Base-by-base conservation (phyloP, 2,797 vertebrate genomes). In the Coregonus sp. region DNA sequence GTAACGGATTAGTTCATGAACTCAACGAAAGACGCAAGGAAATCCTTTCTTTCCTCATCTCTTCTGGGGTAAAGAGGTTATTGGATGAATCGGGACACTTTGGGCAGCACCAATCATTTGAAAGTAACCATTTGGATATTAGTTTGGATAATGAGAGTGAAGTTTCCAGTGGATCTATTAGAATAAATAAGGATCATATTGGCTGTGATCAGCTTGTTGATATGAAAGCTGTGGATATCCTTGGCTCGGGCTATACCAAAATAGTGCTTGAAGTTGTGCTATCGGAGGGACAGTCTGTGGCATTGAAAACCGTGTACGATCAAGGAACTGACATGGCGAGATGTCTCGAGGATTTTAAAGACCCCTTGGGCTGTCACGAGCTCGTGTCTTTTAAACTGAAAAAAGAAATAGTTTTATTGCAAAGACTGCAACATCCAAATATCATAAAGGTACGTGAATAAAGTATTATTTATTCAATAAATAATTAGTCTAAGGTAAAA, bases 201-300 rank as follows among this genome's bases (percentile, higher is more conserved):
- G 95, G 88, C 4, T 97, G 96, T 79, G 89, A 86, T 3, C 94
- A 95, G 67, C 90, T 97, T 74, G 74, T 82, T 80, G 84, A 92
- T 84, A 88, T 93, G 78, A 89, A 85, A 76, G 91, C 90, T 15
- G 80, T 94, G 85, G 90, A 94, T 77, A 86, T 95, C 40, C 90
- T 96, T 37, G 96, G 96, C 2, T 95, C 95, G 16, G 96, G 96
- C 66, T 96, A 96, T 90, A 97, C 96, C 56, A 98, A 98, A 78
- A 89, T 94, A 70, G 96, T 97, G 65, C 84, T 94, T 54, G 94
- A 94, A 85, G 96, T 93, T 5, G 90, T 84, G 33, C 85, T 96
- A 73, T 84, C 87, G 0, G 90, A 91, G 15, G 95, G 95, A 61
- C 87, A 88, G 6, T 47, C 88, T 0, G 91, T 96, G 16, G 96